Conservation (phyloP, 2,113 vertebrate genomes). For the Rhombomys opimus region DNA sequence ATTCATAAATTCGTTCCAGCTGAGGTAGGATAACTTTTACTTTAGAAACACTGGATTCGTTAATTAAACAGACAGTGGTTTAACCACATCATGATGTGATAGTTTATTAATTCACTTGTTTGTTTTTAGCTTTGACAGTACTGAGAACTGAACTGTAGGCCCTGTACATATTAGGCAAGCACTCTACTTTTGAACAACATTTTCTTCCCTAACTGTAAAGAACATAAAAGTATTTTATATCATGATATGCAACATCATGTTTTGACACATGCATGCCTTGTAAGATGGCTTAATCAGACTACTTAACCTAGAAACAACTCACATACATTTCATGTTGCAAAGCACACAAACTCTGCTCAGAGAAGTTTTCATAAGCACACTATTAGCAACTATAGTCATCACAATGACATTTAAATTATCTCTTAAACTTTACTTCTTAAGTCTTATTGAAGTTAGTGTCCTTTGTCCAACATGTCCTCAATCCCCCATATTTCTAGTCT, state of each 20-base stretch:
- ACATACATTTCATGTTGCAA: background rate
- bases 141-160: background rate
- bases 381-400: background rate
- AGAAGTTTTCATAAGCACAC: background rate
- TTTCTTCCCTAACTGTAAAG: background rate
- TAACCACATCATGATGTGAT: background rate
- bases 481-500: accelerated
- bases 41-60: background rate
- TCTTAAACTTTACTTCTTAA: background rate
- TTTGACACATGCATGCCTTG: background rate
- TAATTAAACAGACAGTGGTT: background rate
- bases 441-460: background rate
- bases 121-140: background rate
- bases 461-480: background rate
- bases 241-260: background rate
- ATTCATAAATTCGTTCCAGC: background rate
- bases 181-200: background rate
- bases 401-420: background rate
- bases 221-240: background rate
- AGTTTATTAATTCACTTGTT: background rate
- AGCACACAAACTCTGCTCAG: background rate
- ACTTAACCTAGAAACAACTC: background rate
- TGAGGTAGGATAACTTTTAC: background rate
- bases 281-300: background rate
- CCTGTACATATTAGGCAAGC: background rate